Conservation (phyloP, 2,888 invertebrate genomes). For the Agrochola litura region DNA sequence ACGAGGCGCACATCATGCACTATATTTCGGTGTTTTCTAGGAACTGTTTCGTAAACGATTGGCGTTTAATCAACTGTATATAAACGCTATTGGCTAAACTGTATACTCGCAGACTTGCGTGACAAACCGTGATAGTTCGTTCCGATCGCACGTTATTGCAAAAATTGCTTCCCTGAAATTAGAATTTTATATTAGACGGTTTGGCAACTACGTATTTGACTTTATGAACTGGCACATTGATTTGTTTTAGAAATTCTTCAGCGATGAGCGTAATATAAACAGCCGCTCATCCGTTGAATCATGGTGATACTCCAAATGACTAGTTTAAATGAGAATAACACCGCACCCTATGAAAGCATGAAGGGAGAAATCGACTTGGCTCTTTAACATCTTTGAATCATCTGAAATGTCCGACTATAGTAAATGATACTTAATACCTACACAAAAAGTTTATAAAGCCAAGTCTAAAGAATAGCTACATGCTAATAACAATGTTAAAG, state of each 20-base stretch:
- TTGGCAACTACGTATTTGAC: conserved; percentile 60
- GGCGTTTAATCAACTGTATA: conserved; percentile 64
- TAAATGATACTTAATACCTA: neutral
- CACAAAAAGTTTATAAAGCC: neutral
- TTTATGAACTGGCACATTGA: conserved; percentile 48
- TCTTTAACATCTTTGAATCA: conserved; percentile 18
- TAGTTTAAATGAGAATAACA: conserved; percentile 36
- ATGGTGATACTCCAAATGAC: conserved; percentile 48
- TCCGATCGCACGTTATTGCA: conserved; percentile 73
- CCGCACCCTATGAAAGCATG: conserved; percentile 9
- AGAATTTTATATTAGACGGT: conserved; percentile 61
- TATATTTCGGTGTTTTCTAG: conserved; percentile 67
- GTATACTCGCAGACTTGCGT: conserved; percentile 74
- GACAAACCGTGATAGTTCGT: conserved; percentile 79
- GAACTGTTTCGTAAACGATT: conserved; percentile 69
- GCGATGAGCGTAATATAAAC: conserved; percentile 55
- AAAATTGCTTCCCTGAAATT: conserved; percentile 74
- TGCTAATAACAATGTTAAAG: neutral
- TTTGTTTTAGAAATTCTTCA: conserved; percentile 64
- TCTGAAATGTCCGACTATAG: conserved; percentile 6
- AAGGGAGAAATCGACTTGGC: conserved; percentile 12
- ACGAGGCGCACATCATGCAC: conserved; percentile 49
- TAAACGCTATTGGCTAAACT: conserved; percentile 76
- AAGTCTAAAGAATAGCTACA: neutral
- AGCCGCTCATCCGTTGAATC: conserved; percentile 58